Conservation (phyloP, 2,797 vertebrate genomes). For the Hydrocynus forskahlii region DNA sequence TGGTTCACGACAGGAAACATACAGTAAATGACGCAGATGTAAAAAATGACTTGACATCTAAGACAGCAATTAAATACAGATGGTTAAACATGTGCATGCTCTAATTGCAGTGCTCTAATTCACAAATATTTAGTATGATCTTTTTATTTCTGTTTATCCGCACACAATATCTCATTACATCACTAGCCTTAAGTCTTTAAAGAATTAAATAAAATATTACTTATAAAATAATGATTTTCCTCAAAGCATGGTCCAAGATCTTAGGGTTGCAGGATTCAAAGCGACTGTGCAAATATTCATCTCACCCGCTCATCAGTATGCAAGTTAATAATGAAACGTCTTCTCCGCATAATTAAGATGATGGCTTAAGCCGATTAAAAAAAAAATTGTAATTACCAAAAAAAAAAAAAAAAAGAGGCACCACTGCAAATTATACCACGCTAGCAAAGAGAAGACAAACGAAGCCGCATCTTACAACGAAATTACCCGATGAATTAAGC, state of each 20-base stretch:
- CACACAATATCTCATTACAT: background rate
- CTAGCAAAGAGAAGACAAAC: constrained; percentile 49
- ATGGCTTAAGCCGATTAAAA: constrained; percentile 58
- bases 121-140: background rate
- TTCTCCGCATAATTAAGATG: constrained; percentile 60
- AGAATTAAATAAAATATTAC: constrained; percentile 5
- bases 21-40: background rate
- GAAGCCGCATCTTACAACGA: constrained; percentile 56
- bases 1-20: constrained; percentile 27
- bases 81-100: background rate
- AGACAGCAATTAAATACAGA: background rate
- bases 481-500: constrained; percentile 49
- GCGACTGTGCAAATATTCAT: constrained; percentile 52
- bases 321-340: constrained; percentile 61
- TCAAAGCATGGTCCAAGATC: background rate
- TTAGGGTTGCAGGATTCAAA: constrained; percentile 31
- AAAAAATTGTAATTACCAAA: constrained; percentile 53
- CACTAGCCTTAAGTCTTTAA: background rate
- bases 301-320: constrained; percentile 61
- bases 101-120: background rate
- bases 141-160: background rate
- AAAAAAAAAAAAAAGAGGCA: constrained; percentile 36
- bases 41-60: background rate
- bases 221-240: constrained; percentile 9
- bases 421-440: constrained; percentile 44